Base-by-base conservation (phyloP, 2,797 vertebrate species). In the Orientallactaga sibirica region DNA sequence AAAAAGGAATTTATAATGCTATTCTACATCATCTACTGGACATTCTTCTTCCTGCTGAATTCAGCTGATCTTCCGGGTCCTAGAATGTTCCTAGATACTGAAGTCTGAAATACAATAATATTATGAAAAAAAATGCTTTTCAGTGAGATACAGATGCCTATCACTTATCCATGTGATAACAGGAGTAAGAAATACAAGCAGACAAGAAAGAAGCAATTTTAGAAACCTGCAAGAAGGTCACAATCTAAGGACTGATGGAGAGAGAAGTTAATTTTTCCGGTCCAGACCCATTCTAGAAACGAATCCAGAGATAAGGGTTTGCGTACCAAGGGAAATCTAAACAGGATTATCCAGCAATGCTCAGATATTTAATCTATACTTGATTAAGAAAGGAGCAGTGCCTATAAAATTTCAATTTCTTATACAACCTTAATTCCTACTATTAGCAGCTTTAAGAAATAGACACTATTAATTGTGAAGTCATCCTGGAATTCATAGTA, bases 121-220 rank as follows among this genome's bases (percentile, higher is more conserved):
- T 55, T 43, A 24, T 95, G 81, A 52, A 92, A 43, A 85, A 79
- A 68, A 27, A 24, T n/a, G 43, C 15, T 61, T 78, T 43, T 90
- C 25, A 2, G 27, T 2, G 16, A 88, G 52, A 68, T 24, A 79
- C 2, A 73, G 29, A 66, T 64, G 43, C 10, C 66, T 70, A 70
- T 0, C 11, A 1, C 77, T 86, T 83, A 76, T 55, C 76, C 92
- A 7, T 70, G 86, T 82, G 43, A 18, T 33, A 95, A 78, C 16
- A 68, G 48, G 61, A 79, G 61, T 87, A 86, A 78, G 27, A 43
- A 94, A 94, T 33, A 58, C 80, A 86, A 86, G 68, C n/a, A 86
- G 83, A 48, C 66, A 88, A 82, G 75, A 90, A 74, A 71, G 48
- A 85, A 55, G 70, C n/a, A 66, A 20, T 87, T 93, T 92, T 81